Percentiles rank a stretch among this genome's conserved stretches.
Conservation (phyloP, 35 echinoderm and acorn worm genomes). For the Eucidaris tribuloides region DNA sequence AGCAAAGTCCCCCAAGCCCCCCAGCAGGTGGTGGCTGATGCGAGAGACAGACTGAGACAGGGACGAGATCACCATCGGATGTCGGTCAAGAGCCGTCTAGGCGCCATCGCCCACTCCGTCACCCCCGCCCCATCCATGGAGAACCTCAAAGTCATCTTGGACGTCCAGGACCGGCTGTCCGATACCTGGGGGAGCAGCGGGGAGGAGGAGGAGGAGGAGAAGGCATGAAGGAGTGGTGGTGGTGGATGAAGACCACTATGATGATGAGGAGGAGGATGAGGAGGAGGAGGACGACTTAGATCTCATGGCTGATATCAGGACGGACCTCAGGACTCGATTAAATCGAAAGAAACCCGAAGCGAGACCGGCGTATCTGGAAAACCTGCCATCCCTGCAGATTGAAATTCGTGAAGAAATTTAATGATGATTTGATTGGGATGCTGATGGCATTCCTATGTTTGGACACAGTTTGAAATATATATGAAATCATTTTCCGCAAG, state of each 20-base stretch:
- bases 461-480: too few species aligned
- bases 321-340: constrained; percentile 50
- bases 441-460: too few species aligned
- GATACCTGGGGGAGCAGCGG: not conserved
- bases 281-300: not conserved
- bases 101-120: constrained; percentile 21
- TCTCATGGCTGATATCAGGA: not conserved
- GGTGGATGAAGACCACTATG: not conserved
- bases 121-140: constrained; percentile 48
- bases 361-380: constrained; percentile 47
- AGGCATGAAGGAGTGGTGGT: too few species aligned
- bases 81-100: constrained; percentile 29
- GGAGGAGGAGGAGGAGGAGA: constrained; percentile 33
- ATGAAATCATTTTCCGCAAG: too few species aligned
- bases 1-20: not conserved
- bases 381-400: constrained; percentile 56
- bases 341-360: not conserved
- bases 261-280: not conserved
- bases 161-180: constrained; percentile 41
- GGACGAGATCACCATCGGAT: not conserved
- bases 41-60: not conserved
- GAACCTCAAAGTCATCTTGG: constrained; percentile 57
- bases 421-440: not conserved
- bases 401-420: constrained; percentile 62
- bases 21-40: not conserved